Evolutionary conservation across 2,888 invertebrate species (phyloP), one percentile per base, ranked within the genome.

Genomic region (Dichetophora obliterata): DNA sequence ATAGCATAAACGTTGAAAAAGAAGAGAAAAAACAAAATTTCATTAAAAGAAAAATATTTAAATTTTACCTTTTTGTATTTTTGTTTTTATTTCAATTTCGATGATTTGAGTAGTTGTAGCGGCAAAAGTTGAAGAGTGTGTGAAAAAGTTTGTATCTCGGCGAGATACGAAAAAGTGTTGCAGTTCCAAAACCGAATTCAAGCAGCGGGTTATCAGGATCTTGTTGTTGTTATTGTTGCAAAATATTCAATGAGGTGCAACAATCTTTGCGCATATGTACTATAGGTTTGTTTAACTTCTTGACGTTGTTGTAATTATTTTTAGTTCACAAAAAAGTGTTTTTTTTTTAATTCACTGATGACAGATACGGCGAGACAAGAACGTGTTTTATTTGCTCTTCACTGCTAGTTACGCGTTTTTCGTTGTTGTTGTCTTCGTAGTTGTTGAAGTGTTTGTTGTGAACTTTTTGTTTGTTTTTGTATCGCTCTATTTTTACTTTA

Each of bases 21-120:
- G 14, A 43, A 14, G 2, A 14, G 19, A 73, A 73, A 34, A 71
- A 72, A 73, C 43, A 75, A 8, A 82, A 83, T 82, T 80, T 80
- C 83, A 83, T 84, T 84, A 81, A 83, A 81, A 78, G 82, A 75
- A 69, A 70, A 77, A 19, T 54, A 54, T 54, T 77, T 71, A 52
- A 72, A 79, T 75, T 77, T 78, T 72, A 69, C 74, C 57, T 68
- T 34, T 50, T 68, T 19, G 11, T 61, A 22, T 27, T 11, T 14
- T 27, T 24, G 27, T 8, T 63, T 27, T 14, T 24, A 5, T 31
- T 24, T 63, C 4, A 11, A 11, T 27, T 63, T 27, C 3, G 9
- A 61, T 61, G 5, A 34, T n/a, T 34, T 34, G 22, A 59, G 27
- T 22, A 11, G 43, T 79, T 43, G 75, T 71, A 78, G 77, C 63